A percentile compares a stretch with the other conserved stretches of the same genome.
phyloP scores from a whole-genome alignment of 2,888 invertebrate genomes.

The Drosophila cognata region DNA sequence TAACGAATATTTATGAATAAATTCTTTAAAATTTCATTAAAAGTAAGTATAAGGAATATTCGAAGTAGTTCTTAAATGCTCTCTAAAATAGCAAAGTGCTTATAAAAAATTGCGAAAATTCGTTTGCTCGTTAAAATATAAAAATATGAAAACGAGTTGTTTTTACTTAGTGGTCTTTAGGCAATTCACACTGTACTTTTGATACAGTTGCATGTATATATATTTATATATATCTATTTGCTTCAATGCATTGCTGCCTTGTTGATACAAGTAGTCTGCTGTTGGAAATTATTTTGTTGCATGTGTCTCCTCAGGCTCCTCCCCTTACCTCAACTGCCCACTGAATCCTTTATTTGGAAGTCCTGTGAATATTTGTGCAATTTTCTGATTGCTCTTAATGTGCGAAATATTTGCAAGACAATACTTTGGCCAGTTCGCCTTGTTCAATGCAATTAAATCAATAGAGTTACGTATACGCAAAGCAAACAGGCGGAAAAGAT shows the following conservation, averaged over 20 bases:
- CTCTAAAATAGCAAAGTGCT: neutral
- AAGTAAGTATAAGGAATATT: neutral
- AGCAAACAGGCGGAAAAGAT: slow-evolving; percentile 28
- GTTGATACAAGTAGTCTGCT: slow-evolving; percentile 2
- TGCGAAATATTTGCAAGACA: slow-evolving; percentile 7
- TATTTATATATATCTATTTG: neutral
- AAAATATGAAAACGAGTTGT: neutral
- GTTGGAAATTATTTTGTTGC: slow-evolving; percentile 10
- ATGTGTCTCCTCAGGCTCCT: neutral
- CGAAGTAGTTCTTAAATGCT: neutral
- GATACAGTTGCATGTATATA: neutral
- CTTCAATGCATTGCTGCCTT: slow-evolving; percentile 1
- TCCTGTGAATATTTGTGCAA: slow-evolving; percentile 19
- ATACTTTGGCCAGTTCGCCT: slow-evolving; percentile 13
- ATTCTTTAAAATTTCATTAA: neutral
- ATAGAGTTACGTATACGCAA: slow-evolving; percentile 63
- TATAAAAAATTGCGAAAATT: neutral
- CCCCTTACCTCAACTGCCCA: too few relatives aligned
- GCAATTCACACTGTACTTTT: neutral
- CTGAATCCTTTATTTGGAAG: neutral
- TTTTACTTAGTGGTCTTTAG: neutral
- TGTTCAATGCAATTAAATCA: slow-evolving; percentile 65
- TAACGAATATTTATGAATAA: neutral
- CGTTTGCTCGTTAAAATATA: neutral
- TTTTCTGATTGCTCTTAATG: slow-evolving; percentile 35